phyloP scores from a whole-genome alignment of 1,140 invertebrate genomes.

The Ostrea edulis region DNA sequence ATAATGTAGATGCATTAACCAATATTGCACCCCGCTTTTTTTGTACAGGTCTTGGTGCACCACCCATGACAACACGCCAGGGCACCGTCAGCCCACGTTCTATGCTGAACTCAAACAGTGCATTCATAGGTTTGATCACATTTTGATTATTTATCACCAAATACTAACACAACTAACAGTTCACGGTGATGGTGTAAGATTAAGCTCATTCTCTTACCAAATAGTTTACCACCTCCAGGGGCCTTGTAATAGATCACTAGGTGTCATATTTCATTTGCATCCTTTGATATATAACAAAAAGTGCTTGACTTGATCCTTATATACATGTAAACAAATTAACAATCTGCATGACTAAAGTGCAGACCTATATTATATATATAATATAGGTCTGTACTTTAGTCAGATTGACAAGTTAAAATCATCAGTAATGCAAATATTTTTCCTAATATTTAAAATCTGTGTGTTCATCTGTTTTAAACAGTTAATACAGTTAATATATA shows the following conservation, averaged over 20 bases:
- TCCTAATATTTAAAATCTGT: too few relatives aligned
- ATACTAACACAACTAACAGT: background rate
- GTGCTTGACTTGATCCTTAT: too few relatives aligned
- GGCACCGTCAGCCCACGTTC: conserved; percentile 64
- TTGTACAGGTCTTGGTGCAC: conserved; percentile 43
- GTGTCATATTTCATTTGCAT: background rate
- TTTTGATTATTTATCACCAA: background rate
- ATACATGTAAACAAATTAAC: too few relatives aligned
- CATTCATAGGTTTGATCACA: conserved; percentile 74
- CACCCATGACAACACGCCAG: conserved; percentile 42
- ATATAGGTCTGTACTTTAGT: too few relatives aligned
- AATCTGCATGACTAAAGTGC: too few relatives aligned
- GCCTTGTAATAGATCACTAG: background rate
- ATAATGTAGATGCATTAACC: conserved; percentile 37
- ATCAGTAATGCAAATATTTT: too few relatives aligned
- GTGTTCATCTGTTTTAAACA: too few relatives aligned
- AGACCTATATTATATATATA: too few relatives aligned
- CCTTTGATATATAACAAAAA: too few relatives aligned
- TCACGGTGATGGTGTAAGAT: background rate
- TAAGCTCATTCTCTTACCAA: background rate
- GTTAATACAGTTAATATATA: too few relatives aligned
- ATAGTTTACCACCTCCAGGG: background rate
- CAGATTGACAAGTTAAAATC: too few relatives aligned
- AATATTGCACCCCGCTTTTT: background rate
- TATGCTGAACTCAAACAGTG: conserved; percentile 76